Evolutionary conservation across 2,113 vertebrate species (phyloP), one percentile per base, ranked within the genome.

Genomic region (Capreolus pygargus): DNA sequence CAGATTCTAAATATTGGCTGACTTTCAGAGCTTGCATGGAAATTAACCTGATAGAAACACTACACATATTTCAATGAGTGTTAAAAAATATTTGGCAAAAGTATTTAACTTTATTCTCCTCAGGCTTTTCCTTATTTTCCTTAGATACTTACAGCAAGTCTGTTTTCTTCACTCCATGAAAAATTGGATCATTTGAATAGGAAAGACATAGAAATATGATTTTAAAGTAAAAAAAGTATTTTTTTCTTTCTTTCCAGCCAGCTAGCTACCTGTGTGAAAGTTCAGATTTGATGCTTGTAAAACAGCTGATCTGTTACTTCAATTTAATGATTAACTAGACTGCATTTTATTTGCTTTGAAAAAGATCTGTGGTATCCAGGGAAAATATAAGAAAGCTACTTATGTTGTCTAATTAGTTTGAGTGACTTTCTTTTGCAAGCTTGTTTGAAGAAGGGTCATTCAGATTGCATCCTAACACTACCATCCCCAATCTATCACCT

Each of bases 381-480:
- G 97, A 98, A 94, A 97, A 93, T 97, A 47, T 78, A 95, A 98
- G 79, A 95, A 97, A 98, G 97, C 52, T 87, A 85, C 74, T 70
- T 86, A 96, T 96, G 78, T 27, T 91, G 92, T 97, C 96, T 98
- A 97, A 98, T 98, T 98, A 97, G 52, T 90, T 97, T 96, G 96
- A 97, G 91, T 97, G 93, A 93, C 86, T 98, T 98, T 89, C 82
- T 97, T 96, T 97, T 96, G 86, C 28, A 91, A 90, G 50, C 74
- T 97, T 97, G 84, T 97, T 97, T 97, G 86, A 98, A 96, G 94
- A 95, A 97, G 70, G 55, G 30, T 96, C 89, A 83, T 86, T 95
- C 91, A 97, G 39, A 94, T 97, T 97, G 82, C 82, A 98, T 98
- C 92, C 97, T 94, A 70, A 50, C 39, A 84, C n/a, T 6, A 60